phyloP scores from a whole-genome alignment of 2,797 vertebrate genomes.

The Okamejei kenojei region DNA sequence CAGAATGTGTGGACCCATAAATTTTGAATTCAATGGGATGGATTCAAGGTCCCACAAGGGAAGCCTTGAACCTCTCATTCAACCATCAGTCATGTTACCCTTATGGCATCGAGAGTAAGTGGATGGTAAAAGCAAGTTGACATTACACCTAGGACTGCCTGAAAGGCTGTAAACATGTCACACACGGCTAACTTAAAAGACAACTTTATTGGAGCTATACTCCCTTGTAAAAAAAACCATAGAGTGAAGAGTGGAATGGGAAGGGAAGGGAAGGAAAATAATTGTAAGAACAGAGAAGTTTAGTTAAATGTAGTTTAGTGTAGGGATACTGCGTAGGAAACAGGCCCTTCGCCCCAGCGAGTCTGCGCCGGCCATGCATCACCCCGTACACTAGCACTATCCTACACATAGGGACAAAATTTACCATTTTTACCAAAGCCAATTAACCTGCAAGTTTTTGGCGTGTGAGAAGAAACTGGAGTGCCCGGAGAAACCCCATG shows the following conservation, averaged over 20 bases:
- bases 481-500: too few species aligned
- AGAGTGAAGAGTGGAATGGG: background rate
- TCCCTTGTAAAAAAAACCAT: background rate
- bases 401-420: too few species aligned
- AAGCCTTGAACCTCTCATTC: conserved; percentile 56
- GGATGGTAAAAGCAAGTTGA: conserved; percentile 60
- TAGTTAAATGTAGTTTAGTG: too few species aligned
- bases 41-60: conserved; percentile 48
- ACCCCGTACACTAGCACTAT: too few species aligned
- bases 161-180: conserved; percentile 67
- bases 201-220: conserved; percentile 42
- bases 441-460: too few species aligned
- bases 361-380: too few species aligned
- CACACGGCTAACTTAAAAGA: conserved; percentile 52
- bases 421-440: too few species aligned
- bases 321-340: too few species aligned
- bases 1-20: conserved; percentile 2
- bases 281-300: background rate
- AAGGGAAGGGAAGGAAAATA: background rate
- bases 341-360: too few species aligned
- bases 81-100: conserved; percentile 49
- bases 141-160: conserved; percentile 57
- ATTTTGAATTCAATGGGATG: conserved; percentile 49
- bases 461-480: too few species aligned
- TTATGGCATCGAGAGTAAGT: conserved; percentile 56